phyloP scores from a whole-genome alignment of 2,888 invertebrate genomes.

The Xestia sexstrigata region DNA sequence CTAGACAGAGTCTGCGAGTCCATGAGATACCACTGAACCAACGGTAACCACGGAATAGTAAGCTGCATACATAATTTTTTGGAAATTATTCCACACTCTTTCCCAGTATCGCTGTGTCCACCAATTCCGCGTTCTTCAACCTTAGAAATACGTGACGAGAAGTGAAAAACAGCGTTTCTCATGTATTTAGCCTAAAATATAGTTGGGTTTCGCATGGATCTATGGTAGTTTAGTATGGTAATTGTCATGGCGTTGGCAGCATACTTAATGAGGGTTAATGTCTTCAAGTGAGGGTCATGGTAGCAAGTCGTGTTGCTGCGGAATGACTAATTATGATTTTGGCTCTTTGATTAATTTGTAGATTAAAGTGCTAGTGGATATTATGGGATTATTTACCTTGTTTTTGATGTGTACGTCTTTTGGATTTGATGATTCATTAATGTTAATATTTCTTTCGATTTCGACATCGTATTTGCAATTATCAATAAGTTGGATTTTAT shows the following conservation, averaged over 20 bases:
- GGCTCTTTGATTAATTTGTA: slow-evolving; percentile 41
- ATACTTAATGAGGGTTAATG: slow-evolving; percentile 70
- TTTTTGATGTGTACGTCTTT: slow-evolving; percentile 2
- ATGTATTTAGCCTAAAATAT: slow-evolving; percentile 76
- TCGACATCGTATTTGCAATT: slow-evolving; percentile 15
- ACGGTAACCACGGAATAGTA: slow-evolving; percentile 58
- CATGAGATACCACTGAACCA: slow-evolving; percentile 39
- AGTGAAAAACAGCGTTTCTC: slow-evolving; percentile 70
- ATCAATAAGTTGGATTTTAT: neutral
- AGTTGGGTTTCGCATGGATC: slow-evolving; percentile 65
- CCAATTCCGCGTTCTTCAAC: slow-evolving; percentile 78
- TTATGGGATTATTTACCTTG: slow-evolving; percentile 31
- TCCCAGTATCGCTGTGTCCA: slow-evolving; percentile 62
- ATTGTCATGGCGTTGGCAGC: slow-evolving; percentile 71
- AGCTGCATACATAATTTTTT: slow-evolving; percentile 67
- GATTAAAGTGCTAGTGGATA: slow-evolving; percentile 21
- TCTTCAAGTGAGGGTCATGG: slow-evolving; percentile 58
- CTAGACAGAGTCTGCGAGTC: slow-evolving; percentile 48
- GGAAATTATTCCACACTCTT: slow-evolving; percentile 66
- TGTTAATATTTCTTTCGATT: slow-evolving; percentile 14
- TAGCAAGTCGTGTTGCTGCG: slow-evolving; percentile 15
- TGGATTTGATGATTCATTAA: slow-evolving; percentile 24
- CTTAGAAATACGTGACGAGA: slow-evolving; percentile 77
- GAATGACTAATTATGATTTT: slow-evolving; percentile 41
- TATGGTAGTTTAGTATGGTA: slow-evolving; percentile 77